Conservation (phyloP, 2,113 vertebrate species). For the Hippocampus guttulatus region DNA sequence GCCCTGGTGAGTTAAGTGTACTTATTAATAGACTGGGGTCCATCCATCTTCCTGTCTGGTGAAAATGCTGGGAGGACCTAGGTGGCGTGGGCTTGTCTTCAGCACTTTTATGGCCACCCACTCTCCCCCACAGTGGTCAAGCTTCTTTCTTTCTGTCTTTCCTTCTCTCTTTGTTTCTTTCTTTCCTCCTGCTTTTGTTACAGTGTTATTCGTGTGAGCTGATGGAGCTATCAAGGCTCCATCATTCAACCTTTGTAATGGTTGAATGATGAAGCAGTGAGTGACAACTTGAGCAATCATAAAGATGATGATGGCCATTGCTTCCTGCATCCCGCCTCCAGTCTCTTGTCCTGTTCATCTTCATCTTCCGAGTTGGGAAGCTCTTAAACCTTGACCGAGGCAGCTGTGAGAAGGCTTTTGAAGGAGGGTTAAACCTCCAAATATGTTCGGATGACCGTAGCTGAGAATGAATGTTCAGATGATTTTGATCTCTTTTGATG, state of each 20-base stretch:
- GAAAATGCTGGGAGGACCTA: constrained; percentile 59
- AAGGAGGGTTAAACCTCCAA: background rate
- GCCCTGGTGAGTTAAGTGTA: constrained; percentile 65
- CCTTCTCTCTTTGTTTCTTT: constrained; percentile 18
- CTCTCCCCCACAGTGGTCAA: constrained; percentile 52
- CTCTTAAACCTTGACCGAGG: background rate
- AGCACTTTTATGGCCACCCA: constrained; percentile 63
- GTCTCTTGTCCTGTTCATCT: constrained; percentile 1
- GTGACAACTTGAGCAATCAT: background rate
- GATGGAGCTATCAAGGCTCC: constrained; percentile 19
- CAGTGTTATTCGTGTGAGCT: constrained; percentile 30
- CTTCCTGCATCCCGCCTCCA: background rate
- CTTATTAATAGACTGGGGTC: constrained; percentile 74
- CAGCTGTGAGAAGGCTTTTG: background rate
- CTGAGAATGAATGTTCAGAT: background rate
- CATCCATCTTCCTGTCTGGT: constrained; percentile 73
- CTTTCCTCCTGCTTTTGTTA: constrained; percentile 27
- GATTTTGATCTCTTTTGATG: background rate
- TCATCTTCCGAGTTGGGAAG: background rate
- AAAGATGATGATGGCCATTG: constrained; percentile 4
- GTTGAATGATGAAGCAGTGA: background rate
- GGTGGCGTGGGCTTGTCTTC: constrained; percentile 63
- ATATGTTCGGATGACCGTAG: background rate
- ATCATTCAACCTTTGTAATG: constrained; percentile 5
- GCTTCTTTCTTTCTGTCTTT: constrained; percentile 55